phyloP scores from a whole-genome alignment of 2,888 invertebrate species.

The Phortica magna region DNA sequence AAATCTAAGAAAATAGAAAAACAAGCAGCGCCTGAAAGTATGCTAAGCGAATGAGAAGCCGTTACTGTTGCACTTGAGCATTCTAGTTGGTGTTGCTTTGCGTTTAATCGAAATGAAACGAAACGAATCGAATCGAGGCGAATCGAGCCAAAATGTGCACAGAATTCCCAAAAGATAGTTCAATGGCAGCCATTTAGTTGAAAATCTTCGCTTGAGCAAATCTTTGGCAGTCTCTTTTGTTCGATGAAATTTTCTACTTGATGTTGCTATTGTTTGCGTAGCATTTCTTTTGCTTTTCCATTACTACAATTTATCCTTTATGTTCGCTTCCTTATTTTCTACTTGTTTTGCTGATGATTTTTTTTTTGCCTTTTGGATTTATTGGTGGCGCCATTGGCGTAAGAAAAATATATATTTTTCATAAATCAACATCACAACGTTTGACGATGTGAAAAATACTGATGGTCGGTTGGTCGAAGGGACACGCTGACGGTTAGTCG shows the following conservation, averaged over 20 bases:
- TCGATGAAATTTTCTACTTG: background rate
- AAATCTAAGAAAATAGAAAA: background rate
- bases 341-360: background rate
- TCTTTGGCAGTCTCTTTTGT: constrained; percentile 2
- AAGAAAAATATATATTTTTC: constrained; percentile 64
- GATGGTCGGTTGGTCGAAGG: background rate
- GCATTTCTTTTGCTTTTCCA: constrained; percentile 39
- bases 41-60: background rate
- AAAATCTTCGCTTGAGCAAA: constrained; percentile 20
- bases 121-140: background rate
- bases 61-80: constrained; percentile 43
- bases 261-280: constrained; percentile 38
- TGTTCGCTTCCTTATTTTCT: background rate
- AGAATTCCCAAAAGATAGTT: constrained; percentile 15
- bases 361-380: constrained; percentile 36
- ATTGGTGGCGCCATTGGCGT: constrained; percentile 46
- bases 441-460: constrained; percentile 70
- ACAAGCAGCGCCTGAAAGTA: background rate
- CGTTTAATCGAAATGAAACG: background rate
- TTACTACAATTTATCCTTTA: constrained; percentile 22
- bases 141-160: background rate
- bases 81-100: constrained; percentile 35
- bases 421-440: constrained; percentile 72
- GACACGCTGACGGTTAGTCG: too few species aligned
- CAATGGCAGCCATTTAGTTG: constrained; percentile 23